Conservation (phyloP, 2,113 vertebrate genomes). For the Melanerpes formicivorus region DNA sequence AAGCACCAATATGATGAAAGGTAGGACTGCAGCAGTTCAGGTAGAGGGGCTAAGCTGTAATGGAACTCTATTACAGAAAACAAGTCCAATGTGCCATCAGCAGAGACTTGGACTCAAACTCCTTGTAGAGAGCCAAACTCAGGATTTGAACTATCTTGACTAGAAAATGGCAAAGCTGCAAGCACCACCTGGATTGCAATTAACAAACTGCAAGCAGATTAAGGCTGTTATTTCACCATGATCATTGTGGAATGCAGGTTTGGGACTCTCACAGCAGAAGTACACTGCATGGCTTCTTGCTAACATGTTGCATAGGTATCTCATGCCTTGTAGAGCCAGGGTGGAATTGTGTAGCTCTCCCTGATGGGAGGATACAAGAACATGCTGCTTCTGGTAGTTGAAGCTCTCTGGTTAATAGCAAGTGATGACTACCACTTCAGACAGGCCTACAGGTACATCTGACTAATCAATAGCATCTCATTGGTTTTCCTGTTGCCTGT, state of each 20-base stretch:
- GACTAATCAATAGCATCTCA: not conserved
- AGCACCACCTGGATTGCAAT: not conserved
- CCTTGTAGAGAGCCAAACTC: not conserved
- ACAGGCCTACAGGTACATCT: not conserved
- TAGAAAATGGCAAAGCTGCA: not conserved
- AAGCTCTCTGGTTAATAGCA: not conserved
- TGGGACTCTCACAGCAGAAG: not conserved
- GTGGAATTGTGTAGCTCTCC: fast-evolving
- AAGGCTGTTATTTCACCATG: not conserved
- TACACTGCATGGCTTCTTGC: not conserved
- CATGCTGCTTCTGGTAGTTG: not conserved
- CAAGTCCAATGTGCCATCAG: not conserved
- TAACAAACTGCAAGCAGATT: not conserved
- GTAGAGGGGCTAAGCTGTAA: not conserved
- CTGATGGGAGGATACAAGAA: not conserved
- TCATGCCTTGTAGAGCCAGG: not conserved
- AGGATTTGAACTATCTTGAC: not conserved
- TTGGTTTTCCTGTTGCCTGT: not conserved
- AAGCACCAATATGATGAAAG: not conserved
- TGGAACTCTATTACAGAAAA: not conserved
- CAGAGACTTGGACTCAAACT: not conserved
- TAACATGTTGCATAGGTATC: not conserved
- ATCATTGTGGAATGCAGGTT: not conserved
- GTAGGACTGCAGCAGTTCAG: not conserved
- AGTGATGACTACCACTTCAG: not conserved